Conservation (phyloP, 2,797 vertebrate genomes). For the Aeoliscus strigatus region DNA sequence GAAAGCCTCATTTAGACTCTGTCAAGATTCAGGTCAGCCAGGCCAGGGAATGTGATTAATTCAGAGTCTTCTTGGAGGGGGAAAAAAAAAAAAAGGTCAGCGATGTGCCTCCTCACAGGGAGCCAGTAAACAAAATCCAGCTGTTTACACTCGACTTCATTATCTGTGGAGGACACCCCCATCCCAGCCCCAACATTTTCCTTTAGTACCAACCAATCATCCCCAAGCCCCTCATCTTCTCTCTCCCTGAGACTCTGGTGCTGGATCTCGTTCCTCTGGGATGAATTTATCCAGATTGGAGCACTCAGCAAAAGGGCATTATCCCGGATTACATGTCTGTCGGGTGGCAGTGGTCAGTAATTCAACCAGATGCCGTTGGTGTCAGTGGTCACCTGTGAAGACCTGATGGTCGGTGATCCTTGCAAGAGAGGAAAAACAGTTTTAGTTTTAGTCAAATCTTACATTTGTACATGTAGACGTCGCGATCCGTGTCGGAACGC, state of each 20-base stretch:
- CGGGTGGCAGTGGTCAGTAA: slow-evolving; percentile 77
- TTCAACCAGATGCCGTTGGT: slow-evolving; percentile 79
- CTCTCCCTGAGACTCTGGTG: slow-evolving; percentile 48
- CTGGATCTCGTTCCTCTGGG: slow-evolving; percentile 70
- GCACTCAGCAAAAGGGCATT: slow-evolving; percentile 79
- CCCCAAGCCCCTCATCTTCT: slow-evolving; percentile 49
- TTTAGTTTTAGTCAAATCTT: too few species aligned
- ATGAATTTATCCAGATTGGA: slow-evolving; percentile 79
- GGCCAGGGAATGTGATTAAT: slow-evolving; percentile 50
- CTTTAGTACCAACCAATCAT: slow-evolving; percentile 66
- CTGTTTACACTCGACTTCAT: slow-evolving; percentile 69
- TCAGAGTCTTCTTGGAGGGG: slow-evolving; percentile 53
- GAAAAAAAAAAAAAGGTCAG: slow-evolving; percentile 48
- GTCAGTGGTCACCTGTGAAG: slow-evolving; percentile 72
- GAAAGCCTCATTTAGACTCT: slow-evolving; percentile 43
- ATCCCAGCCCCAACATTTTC: slow-evolving; percentile 50
- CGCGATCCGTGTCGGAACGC: slow-evolving; percentile 5
- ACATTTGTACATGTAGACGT: too few species aligned
- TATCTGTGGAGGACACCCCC: slow-evolving; percentile 54
- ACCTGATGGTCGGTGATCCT: slow-evolving; percentile 17
- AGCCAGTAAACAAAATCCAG: slow-evolving; percentile 65
- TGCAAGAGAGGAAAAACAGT: neutral
- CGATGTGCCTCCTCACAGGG: slow-evolving; percentile 53
- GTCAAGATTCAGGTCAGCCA: slow-evolving; percentile 61
- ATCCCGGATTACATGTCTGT: slow-evolving; percentile 80